phyloP scores from a whole-genome alignment of 92 coral and sea anemone species.

The Metridium senile region DNA sequence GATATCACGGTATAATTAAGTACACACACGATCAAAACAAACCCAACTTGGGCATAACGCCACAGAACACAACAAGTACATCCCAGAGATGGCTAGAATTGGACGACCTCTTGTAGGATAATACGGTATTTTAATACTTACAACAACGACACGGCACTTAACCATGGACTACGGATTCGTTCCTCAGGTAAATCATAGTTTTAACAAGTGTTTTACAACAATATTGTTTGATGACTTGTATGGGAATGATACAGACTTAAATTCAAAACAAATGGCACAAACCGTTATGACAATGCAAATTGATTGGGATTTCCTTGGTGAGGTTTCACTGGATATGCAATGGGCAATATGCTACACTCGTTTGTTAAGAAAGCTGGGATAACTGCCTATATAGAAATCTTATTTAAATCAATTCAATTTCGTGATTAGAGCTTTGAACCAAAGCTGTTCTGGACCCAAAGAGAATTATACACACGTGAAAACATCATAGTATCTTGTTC shows the following conservation, averaged over 20 bases:
- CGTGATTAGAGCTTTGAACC: not conserved
- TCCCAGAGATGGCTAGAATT: not conserved
- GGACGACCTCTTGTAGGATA: not conserved
- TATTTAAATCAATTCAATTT: not conserved
- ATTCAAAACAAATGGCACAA: not conserved
- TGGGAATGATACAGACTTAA: not conserved
- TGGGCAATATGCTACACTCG: too few species aligned
- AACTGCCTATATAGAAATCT: not conserved
- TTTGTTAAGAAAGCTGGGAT: too few species aligned
- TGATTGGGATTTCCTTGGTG: too few species aligned
- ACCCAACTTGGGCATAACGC: slow-evolving; percentile 68
- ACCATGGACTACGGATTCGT: slow-evolving; percentile 54
- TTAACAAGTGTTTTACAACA: not conserved
- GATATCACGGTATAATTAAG: slow-evolving; percentile 82
- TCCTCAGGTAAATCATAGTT: slow-evolving; percentile 44
- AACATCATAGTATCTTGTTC: too few species aligned
- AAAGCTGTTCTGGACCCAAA: not conserved
- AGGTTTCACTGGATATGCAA: too few species aligned
- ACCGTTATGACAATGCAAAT: not conserved
- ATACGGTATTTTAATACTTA: not conserved
- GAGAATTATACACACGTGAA: not conserved
- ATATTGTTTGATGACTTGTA: not conserved
- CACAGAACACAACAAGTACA: not conserved
- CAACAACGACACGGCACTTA: not conserved
- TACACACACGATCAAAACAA: slow-evolving; percentile 16